These are phyloP conservation scores for Agapetus fuscipes DNA, from an alignment of 2,888 invertebrate species.

Conservation along the genomic window DNA sequence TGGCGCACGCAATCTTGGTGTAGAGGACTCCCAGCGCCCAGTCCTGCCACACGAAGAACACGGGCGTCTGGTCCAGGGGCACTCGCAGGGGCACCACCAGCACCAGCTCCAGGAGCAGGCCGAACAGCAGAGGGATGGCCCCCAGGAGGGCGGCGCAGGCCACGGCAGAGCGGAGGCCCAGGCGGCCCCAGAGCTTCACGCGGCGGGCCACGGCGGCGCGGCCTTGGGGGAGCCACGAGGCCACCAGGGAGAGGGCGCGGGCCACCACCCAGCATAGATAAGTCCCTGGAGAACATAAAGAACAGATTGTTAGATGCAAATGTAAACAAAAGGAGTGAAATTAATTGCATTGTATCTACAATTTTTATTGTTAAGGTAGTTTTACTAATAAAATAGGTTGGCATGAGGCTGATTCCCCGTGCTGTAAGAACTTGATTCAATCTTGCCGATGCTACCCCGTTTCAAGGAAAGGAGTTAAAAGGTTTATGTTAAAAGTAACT, in stretches of 20 bases:
- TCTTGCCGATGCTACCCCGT: too few species aligned
- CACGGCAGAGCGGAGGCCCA: constrained; percentile 66
- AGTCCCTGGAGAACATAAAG: constrained; percentile 63
- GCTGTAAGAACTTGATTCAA: too few species aligned
- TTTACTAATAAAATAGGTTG: too few species aligned
- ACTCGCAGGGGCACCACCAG: constrained; percentile 88
- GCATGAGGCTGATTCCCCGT: too few species aligned
- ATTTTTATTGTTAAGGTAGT: too few species aligned
- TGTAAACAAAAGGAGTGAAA: too few species aligned
- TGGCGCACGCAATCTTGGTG: constrained; percentile 93
- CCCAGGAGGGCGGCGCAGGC: constrained; percentile 75
- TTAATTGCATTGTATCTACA: too few species aligned
- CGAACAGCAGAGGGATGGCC: constrained; percentile 85
- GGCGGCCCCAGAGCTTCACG: constrained; percentile 60
- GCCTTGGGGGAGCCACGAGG: constrained; percentile 85
- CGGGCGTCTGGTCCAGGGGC: constrained; percentile 83
- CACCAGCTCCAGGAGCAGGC: constrained; percentile 82
- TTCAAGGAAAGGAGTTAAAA: too few species aligned
- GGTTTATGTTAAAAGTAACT: too few species aligned
- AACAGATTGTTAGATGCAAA: too few species aligned
- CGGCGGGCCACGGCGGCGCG: constrained; percentile 64
- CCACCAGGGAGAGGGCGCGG: constrained; percentile 69
- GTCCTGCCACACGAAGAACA: constrained; percentile 85
- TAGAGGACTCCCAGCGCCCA: constrained; percentile 98
- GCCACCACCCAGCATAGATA: constrained; percentile 93